Evolutionary conservation across 1,140 invertebrate species (phyloP), one percentile per base, ranked within the genome.

Genomic region (Chironomus tepperi): DNA sequence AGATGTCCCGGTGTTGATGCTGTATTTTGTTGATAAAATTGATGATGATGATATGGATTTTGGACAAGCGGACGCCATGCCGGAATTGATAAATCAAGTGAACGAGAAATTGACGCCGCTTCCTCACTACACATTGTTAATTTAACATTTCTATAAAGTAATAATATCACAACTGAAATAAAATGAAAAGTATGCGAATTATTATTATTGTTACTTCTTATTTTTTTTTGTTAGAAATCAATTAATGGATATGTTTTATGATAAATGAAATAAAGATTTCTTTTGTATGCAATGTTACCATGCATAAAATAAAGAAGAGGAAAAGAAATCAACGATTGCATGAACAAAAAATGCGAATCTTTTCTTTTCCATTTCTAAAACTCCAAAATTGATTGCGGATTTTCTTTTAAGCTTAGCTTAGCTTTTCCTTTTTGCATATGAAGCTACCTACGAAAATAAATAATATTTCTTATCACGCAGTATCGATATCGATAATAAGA

Each of bases 401-500:
- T 34, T 57, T 57, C 47, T 57, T 57, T 34, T 57, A 8, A 15
- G 12, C 47, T 57, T n/a, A 57, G 12, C 24, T 5, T 57, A n/a
- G 47, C n/a, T 57, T 57, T n/a, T n/a, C n/a, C 12, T 57, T 57
- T 57, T 47, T 57, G 12, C 47, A 57, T 57, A 57, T 57, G n/a
- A n/a, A 34, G 24, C 24, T 34, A 34, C 2, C 24, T 34, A 34
- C 2, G 1, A 34, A 34, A 5, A 1, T 34, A 57, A 57, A 1
- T n/a, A 57, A 57, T n/a, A 57, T 57, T 57, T 57, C 47, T 57
- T 57, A 57, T 57, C 47, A 57, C 47, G 47, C 47, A 57, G 47
- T n/a, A 57, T 57, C 47, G 47, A 57, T 57, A 57, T 57, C 47
- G 12, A 57, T 57, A 57, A 15, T 57, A 34, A 34, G 24, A 15